A percentile compares a stretch with the other conserved stretches of the same genome.
Evolutionary conservation across 2,113 vertebrate genomes (phyloP).

Genomic region (Hippoglossus stenolepis): DNA sequence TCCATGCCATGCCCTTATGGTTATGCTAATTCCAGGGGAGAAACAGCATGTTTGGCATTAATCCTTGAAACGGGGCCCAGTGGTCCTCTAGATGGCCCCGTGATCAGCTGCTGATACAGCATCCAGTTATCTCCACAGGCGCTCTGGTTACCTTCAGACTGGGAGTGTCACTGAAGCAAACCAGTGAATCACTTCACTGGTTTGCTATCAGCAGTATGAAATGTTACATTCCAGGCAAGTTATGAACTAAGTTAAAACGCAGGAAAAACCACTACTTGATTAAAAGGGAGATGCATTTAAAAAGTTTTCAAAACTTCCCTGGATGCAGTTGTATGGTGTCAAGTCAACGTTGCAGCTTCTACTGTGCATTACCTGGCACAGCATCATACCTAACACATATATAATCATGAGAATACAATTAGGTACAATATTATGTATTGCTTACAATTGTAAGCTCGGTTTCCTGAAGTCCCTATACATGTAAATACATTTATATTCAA

Average conservation of each 20-base stretch:
- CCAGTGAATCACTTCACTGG: neutral
- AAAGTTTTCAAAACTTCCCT: constrained; percentile 1
- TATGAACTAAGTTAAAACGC: neutral
- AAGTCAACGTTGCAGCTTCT: neutral
- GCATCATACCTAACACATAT: neutral
- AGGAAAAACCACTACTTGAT: neutral
- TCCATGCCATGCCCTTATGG: constrained; percentile 13
- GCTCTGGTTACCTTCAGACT: constrained; percentile 24
- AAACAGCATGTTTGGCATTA: constrained; percentile 50
- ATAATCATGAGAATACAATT: neutral
- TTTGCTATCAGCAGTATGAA: constrained; percentile 22
- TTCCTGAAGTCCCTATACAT: neutral
- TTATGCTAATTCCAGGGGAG: constrained; percentile 45
- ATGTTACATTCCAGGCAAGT: constrained; percentile 8
- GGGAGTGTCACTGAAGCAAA: neutral
- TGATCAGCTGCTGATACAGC: constrained; percentile 16
- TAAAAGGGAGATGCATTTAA: constrained; percentile 11
- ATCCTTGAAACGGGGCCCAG: constrained; percentile 39
- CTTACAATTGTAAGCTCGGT: neutral
- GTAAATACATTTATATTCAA: neutral
- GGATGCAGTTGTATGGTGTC: neutral
- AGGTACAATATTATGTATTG: neutral
- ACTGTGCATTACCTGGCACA: neutral
- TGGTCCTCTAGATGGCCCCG: neutral
- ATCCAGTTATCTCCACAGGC: constrained; percentile 25